Evolutionary conservation across 2,113 vertebrate genomes (phyloP).

Genomic region (Tachuris rubrigastra): DNA sequence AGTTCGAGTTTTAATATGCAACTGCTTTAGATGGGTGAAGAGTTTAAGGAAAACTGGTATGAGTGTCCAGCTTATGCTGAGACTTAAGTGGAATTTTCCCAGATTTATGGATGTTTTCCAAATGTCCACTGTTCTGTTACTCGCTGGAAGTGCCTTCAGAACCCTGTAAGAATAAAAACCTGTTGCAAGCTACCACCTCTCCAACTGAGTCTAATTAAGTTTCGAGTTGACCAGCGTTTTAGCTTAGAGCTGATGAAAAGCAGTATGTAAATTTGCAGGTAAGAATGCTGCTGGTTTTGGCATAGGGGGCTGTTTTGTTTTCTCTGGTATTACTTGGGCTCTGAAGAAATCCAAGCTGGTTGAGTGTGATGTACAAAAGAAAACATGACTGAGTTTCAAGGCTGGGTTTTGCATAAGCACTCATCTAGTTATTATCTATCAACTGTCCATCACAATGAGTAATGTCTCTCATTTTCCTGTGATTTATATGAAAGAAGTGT

Average conservation of each 20-base stretch:
- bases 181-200: constrained; percentile 12
- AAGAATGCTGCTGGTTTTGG: background rate
- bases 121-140: background rate
- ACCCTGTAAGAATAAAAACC: constrained; percentile 40
- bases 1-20: background rate
- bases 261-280: background rate
- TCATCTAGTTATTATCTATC: background rate
- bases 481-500: background rate
- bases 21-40: background rate
- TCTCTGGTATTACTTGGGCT: background rate
- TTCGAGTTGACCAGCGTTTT: background rate
- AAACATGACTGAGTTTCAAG: background rate
- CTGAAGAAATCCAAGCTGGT: background rate
- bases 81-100: background rate
- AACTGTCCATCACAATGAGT: background rate
- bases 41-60: background rate
- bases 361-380: background rate
- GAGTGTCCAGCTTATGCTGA: background rate
- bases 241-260: background rate
- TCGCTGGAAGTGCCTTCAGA: constrained; percentile 33
- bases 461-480: background rate
- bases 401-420: background rate
- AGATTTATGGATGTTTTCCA: background rate
- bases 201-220: constrained; percentile 2
- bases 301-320: background rate